phyloP scores from a whole-genome alignment of 2,797 vertebrate species.

The Anableps anableps region DNA sequence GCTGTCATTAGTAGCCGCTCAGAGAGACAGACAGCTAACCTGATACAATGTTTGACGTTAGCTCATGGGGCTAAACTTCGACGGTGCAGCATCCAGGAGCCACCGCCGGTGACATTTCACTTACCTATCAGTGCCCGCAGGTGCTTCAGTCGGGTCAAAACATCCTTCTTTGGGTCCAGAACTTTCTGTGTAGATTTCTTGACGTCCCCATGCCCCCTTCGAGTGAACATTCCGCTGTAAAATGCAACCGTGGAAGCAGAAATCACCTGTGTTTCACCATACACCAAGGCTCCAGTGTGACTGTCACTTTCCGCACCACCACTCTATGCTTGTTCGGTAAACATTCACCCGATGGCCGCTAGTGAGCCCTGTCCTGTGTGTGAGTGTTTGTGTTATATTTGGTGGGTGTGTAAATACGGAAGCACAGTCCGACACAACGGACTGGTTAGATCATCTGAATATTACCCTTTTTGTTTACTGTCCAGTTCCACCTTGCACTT shows the following conservation, averaged over 20 bases:
- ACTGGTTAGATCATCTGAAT: conserved; percentile 37
- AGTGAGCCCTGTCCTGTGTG: conserved; percentile 46
- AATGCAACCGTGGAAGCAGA: conserved; percentile 75
- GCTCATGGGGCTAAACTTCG: conserved; percentile 47
- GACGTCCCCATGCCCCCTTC: conserved; percentile 95
- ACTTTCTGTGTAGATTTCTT: conserved; percentile 99
- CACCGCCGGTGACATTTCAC: conserved; percentile 69
- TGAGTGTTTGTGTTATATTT: conserved; percentile 29
- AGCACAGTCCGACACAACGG: conserved; percentile 66
- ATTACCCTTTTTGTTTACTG: conserved; percentile 63
- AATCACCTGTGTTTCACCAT: conserved; percentile 80
- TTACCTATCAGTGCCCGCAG: conserved; percentile 95
- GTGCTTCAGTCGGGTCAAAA: conserved; percentile 94
- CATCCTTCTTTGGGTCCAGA: conserved; percentile 99
- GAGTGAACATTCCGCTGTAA: conserved; percentile 93
- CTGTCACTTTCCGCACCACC: conserved; percentile 75
- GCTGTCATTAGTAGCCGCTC: conserved; percentile 8
- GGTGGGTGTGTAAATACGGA: conserved; percentile 86
- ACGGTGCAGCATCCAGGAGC: conserved; percentile 50
- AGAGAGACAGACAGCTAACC: conserved; percentile 63
- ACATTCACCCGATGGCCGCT: conserved; percentile 65
- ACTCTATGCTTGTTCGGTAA: conserved; percentile 69
- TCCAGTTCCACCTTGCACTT: conserved; percentile 31
- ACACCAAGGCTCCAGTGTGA: conserved; percentile 71
- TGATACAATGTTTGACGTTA: conserved; percentile 60